These are phyloP conservation scores for Sylvicapra grimmia DNA, from an alignment of 2,113 vertebrate genomes.

Conservation along the genomic window DNA sequence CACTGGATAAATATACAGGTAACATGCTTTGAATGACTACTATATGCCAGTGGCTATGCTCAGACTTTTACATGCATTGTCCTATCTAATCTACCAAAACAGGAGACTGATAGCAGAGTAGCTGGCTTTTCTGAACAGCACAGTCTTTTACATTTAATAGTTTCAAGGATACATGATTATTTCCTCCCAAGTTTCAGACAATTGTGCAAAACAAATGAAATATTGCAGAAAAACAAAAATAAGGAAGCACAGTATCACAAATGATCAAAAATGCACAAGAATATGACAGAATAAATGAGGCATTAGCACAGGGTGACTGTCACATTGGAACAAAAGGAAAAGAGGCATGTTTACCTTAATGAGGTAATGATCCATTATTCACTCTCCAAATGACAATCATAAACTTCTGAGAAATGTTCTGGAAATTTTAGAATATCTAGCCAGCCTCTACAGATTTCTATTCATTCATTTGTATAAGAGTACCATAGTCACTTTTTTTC, in stretches of 20 bases:
- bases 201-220: constrained; percentile 16
- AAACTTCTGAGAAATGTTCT: neutral
- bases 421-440: neutral
- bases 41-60: neutral
- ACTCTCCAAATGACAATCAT: neutral
- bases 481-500: neutral
- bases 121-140: neutral
- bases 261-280: constrained; percentile 5
- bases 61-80: neutral
- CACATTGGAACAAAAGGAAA: constrained; percentile 10
- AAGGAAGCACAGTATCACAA: neutral
- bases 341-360: constrained; percentile 42
- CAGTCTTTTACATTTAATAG: neutral
- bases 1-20: neutral
- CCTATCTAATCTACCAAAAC: neutral
- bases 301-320: neutral
- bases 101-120: neutral
- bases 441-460: neutral
- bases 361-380: constrained; percentile 25
- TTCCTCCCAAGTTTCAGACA: neutral
- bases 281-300: constrained; percentile 18
- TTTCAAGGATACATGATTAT: neutral
- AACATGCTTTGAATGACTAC: neutral
- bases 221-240: neutral
- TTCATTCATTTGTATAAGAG: neutral